Base-by-base conservation (phyloP, 35 echinoderm and acorn worm genomes). In the Ptychodera flava region DNA sequence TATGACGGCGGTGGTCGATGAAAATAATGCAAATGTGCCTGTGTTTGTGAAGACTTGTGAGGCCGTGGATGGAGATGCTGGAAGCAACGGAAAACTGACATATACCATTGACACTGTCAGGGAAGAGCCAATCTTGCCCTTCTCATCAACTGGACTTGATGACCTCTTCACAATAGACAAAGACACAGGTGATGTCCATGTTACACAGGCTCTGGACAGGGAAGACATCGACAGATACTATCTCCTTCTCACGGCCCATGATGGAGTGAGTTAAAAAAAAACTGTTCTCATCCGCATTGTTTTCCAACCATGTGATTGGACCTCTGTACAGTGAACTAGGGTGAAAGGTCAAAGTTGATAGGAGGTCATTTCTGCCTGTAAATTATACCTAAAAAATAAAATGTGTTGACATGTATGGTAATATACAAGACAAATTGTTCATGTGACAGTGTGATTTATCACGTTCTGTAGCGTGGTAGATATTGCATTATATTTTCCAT, bases 121-220 rank as follows among this genome's bases (percentile, higher is more conserved):
- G 22, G 22, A 22, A 6, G 45, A 64, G 6, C 45, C 45, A n/a
- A n/a, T n/a, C n/a, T n/a, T n/a, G n/a, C n/a, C n/a, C n/a, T n/a
- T n/a, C n/a, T n/a, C n/a, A n/a, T n/a, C n/a, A n/a, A n/a, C n/a
- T n/a, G n/a, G n/a, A n/a, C n/a, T n/a, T n/a, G 84, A 88, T 80
- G 90, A 85, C 31, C 86, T 94, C 75, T 99, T 99, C 79, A 92
- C 90, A 16, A 99, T 99, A 80, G 92, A 89, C 32, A 83, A 87
- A 15, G 88, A 78, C 22, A 92, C 85, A 52, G 96, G 96, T 76
- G 80, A 82, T 27, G 90, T 99, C n/a, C 80, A 85, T 27, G 93
- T 99, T 0, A 83, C 80, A 16, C 53, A 87, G 77, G 37, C 52
- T 14, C 76, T 99, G 81, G 91, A 99, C 77, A 88, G 89, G 38